phyloP scores from a whole-genome alignment of 2,797 vertebrate species.

The Champsocephalus esox region DNA sequence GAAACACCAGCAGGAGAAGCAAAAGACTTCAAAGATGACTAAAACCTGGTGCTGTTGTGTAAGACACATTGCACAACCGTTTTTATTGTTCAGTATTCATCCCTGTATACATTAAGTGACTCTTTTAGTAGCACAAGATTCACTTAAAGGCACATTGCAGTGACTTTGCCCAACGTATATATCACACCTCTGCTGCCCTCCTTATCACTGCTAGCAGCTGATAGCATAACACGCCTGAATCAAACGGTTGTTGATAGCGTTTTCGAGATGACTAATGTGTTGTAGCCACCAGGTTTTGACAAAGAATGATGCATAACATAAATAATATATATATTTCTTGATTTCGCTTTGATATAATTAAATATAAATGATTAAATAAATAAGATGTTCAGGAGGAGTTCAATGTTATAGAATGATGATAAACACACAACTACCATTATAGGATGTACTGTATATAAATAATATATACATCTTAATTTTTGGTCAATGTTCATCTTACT shows the following conservation, averaged over 20 bases:
- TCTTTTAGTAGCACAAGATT: constrained; percentile 6
- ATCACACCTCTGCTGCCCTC: neutral
- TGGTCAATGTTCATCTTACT: too few relatives aligned
- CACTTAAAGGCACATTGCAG: neutral
- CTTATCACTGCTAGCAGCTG: constrained; percentile 3
- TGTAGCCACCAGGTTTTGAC: neutral
- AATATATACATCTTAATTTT: too few relatives aligned
- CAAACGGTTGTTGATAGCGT: neutral
- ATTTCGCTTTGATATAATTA: too few relatives aligned
- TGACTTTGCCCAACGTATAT: neutral
- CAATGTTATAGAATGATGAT: too few relatives aligned
- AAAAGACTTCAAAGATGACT: constrained; percentile 27
- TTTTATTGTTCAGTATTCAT: constrained; percentile 9
- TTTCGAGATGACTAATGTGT: constrained; percentile 18
- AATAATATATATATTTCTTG: too few relatives aligned
- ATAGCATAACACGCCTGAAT: neutral
- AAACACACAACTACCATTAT: too few relatives aligned
- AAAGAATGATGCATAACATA: neutral
- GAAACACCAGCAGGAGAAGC: constrained; percentile 40
- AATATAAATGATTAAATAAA: too few relatives aligned
- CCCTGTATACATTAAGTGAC: neutral
- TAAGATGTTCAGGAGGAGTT: too few relatives aligned
- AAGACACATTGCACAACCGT: constrained; percentile 11
- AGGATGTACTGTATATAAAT: too few relatives aligned
- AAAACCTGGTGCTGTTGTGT: constrained; percentile 5